Percentiles rank a stretch among this genome's conserved stretches.
These are phyloP conservation scores for Melanostoma mellinum DNA, from an alignment of 2,888 invertebrate genomes.

Conservation along the genomic window DNA sequence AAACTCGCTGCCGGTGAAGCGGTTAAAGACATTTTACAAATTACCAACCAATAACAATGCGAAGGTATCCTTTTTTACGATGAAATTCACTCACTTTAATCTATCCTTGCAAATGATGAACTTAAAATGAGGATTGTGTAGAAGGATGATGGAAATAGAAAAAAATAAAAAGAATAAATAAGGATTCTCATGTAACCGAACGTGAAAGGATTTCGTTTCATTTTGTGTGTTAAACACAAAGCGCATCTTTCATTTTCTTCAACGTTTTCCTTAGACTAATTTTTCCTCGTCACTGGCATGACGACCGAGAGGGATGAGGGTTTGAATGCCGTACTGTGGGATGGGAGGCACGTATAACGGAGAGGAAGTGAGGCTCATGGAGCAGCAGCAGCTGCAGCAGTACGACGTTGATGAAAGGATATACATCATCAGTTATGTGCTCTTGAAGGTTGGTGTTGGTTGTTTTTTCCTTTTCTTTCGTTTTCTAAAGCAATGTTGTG, in stretches of 20 bases:
- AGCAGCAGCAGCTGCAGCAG: conserved; percentile 53
- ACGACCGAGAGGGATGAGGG: conserved; percentile 29
- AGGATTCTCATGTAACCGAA: conserved; percentile 64
- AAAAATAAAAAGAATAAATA: conserved; percentile 41
- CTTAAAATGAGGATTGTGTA: conserved; percentile 9
- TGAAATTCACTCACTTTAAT: conserved; percentile 64
- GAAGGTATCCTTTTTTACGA: conserved; percentile 42
- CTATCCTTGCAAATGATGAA: conserved; percentile 57
- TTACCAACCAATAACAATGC: conserved; percentile 71
- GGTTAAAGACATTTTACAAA: conserved; percentile 70
- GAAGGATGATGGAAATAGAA: neutral
- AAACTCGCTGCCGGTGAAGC: conserved; percentile 22
- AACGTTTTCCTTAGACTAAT: conserved; percentile 70
- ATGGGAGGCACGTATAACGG: neutral
- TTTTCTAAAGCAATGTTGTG: conserved; percentile 48
- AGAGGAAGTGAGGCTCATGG: conserved; percentile 11
- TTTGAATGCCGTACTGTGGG: neutral
- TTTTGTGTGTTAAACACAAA: conserved; percentile 72
- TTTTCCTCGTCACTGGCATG: conserved; percentile 70
- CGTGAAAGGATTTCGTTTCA: conserved; percentile 71
- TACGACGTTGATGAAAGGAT: conserved; percentile 67
- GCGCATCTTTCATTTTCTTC: conserved; percentile 72
- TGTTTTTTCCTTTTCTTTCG: neutral
- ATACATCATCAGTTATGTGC: conserved; percentile 69
- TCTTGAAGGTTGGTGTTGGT: conserved; percentile 53